Evolutionary conservation across 2,113 vertebrate species (phyloP), one percentile per base, ranked within the genome.

Genomic region (Rhinogobius similis): DNA sequence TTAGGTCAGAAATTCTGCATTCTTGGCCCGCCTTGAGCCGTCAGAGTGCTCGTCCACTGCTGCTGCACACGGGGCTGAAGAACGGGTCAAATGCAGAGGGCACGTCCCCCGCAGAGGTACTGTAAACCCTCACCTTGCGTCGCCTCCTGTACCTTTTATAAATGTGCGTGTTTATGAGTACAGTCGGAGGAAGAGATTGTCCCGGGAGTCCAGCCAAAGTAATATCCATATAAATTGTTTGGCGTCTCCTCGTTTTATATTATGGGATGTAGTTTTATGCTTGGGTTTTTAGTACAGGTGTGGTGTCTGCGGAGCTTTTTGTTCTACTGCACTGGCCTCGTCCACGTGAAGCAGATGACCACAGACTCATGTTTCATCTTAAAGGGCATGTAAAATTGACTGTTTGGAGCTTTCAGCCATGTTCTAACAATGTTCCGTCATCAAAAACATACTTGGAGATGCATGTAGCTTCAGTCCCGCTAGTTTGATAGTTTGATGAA

Each of bases 161-260:
- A 55, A 55, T 13, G 52, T 55, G 18, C 4, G 18, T 55, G 21
- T 53, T 55, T 55, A 55, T 24, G 52, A 10, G 52, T 24, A 55
- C 52, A 55, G 21, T 55, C 11, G 52, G 23, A 12, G 46, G 23
- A 11, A 55, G 52, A 55, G 52, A 55, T 55, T 55, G 52, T 55
- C 52, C 52, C 23, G 10, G 58, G 58, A 61, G 29, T 20, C 18
- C 2, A n/a, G 58, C 27, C 27, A 61, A 61, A 32, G 58, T 61
- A 36, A 61, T 61, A 61, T 61, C 29, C 58, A 36, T 61, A n/a
- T 32, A 61, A 61, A 61, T 38, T 61, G 58, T 61, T 32, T 32
- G 16, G 29, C 29, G 18, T 18, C 58, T 32, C 10, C 18, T 29
- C 27, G 27, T 32, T 32, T 32, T 32, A 4, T 61, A 48, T 48